Evolutionary conservation across 2,888 invertebrate genomes (phyloP), one percentile per base, ranked within the genome.

Genomic region (Trichogramma dendrolimi): DNA sequence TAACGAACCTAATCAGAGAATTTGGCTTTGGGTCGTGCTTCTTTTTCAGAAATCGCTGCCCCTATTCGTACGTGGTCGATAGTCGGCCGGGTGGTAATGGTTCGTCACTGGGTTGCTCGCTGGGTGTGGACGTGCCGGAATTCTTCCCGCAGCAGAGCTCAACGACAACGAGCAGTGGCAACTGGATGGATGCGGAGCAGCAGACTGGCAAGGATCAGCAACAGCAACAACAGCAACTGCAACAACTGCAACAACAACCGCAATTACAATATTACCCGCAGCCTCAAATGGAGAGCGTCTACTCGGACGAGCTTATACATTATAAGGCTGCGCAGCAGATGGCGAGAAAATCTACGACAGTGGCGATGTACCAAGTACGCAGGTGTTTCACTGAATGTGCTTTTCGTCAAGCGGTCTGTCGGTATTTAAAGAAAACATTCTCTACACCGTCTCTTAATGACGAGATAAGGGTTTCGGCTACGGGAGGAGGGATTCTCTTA

Each of bases 111-210:
- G 40, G 69, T n/a, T 68, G 69, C 39, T 61, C 72, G 5, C 59
- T 72, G 4, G 71, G 72, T 59, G 71, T 74, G 11, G 76, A 77
- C 60, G 77, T 77, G 10, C 75, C 78, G 1, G 78, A 79, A 68
- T 78, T 77, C 55, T 78, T 77, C 56, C 77, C 78, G 0, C 77
- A 78, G 55, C 27, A 27, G 27, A 27, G 44, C 50, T 27, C 27
- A 8, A 8, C 6, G 27, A 38, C 57, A 5, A 49, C 41, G 47
- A 46, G 55, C 27, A 38, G 44, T n/a, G 48, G 40, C 43, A 57
- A 38, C 14, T 66, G 66, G 66, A 49, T 58, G 39, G 8, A n/a
- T n/a, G 66, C 63, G 41, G 63, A 65, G 14, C 57, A 48, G 4
- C 41, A 39, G 39, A 54, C 49, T 5, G 53, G 50, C 57, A 43